Evolutionary conservation across 2,888 invertebrate genomes (phyloP), one percentile per base, ranked within the genome.

Genomic region (Apamea crenata): DNA sequence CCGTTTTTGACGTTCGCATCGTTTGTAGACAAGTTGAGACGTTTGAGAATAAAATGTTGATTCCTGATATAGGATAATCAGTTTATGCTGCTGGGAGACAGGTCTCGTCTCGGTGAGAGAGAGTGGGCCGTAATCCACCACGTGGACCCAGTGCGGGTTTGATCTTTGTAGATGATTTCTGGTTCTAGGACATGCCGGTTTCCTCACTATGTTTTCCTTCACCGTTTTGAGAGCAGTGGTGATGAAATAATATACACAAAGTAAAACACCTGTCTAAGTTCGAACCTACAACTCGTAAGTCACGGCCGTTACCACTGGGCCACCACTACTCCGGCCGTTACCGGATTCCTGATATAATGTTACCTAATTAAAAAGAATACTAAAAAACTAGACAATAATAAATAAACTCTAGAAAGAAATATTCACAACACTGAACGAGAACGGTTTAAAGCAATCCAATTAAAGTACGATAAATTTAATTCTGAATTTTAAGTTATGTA

Each of bases 401-500:
- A 82, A 85, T 82, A 59, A 70, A 73, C 69, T 53, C 50, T n/a
- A 59, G 50, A 59, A 73, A 74, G 59, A 84, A 84, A 84, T 84
- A 77, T 75, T 82, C 74, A 44, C 76, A 70, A 76, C 69, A 67
- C 61, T 77, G 73, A 81, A 83, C 66, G 61, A 71, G 75, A 81
- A 81, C 61, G 61, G 74, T 83, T 79, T 61, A 72, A 21, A 65
- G 71, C 68, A 77, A 84, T 80, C 68, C 50, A 74, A 85, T 88
- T 87, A 79, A 85, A 86, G 65, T 67, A 61, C 74, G n/a, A 85
- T 85, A 79, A 78, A 84, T 86, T 84, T 77, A 74, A 82, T 75
- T 88, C 75, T 14, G 47, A 73, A 71, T 77, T 70, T 68, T 63
- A 74, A 81, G 78, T 77, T 83, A 78, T 78, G 74, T 81, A 80